Evolutionary conservation across 2,888 invertebrate species (phyloP), one percentile per base, ranked within the genome.

Genomic region (Eurois occulta): DNA sequence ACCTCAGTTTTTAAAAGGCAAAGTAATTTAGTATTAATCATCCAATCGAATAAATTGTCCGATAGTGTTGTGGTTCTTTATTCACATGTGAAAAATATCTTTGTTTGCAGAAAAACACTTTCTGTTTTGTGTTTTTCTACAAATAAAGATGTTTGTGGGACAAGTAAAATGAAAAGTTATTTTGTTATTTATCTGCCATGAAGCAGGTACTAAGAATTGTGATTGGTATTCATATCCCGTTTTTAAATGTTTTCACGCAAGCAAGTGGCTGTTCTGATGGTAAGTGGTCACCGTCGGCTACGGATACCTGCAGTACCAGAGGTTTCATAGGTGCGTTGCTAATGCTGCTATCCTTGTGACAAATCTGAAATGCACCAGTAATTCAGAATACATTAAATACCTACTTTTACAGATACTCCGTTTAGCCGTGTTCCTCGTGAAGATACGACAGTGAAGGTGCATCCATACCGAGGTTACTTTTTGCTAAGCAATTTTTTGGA

Each of bases 71-170:
- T n/a, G 7, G 10, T 28, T 32, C 28, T n/a, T 46, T 5, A 60
- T 35, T 28, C 18, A 18, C 10, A 1, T 11, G 32, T 38, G 13
- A 28, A 52, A 24, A 67, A 72, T 21, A 10, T 72, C 11, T 55
- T n/a, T n/a, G 11, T n/a, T 55, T 55, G n/a, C 11, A 24, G 48
- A 24, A 24, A 48, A 8, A n/a, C 1, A 55, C n/a, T 13, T 24
- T 46, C 5, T n/a, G 32, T 46, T 13, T 72, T 64, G 32, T 46
- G 18, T 72, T 64, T 35, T n/a, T 35, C 32, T 62, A 43, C 71
- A 71, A 71, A 71, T 43, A 71, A 35, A 71, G 71, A 18, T 46
- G 32, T 64, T 64, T 60, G 64, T 21, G 6, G 6, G 24, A 72
- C 43, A 46, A 72, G 7, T 46, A 10, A 46, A 35, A 64, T 35